Percentiles rank a stretch among this genome's conserved stretches.
phyloP scores from a whole-genome alignment of 2,113 vertebrate species.

The Eulacestoma nigropectus region DNA sequence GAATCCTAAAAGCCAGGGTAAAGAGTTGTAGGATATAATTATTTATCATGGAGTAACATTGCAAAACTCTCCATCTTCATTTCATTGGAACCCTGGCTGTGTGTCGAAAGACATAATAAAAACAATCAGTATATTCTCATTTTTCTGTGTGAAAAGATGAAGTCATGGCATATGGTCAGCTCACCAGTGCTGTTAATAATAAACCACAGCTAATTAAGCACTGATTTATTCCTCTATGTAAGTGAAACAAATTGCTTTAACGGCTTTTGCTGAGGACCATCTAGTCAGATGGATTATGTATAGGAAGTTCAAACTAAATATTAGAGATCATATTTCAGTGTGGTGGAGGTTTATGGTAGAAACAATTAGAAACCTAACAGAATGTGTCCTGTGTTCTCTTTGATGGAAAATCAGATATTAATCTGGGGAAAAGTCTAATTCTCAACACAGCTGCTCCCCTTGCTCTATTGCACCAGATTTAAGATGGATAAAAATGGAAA shows the following conservation, averaged over 20 bases:
- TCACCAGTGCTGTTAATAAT: slow-evolving; percentile 77
- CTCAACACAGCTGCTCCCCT: slow-evolving; percentile 70
- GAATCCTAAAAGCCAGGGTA: slow-evolving; percentile 8
- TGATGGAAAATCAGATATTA: slow-evolving; percentile 79
- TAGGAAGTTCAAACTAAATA: slow-evolving; percentile 77
- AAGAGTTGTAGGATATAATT: not conserved
- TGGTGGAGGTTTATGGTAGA: slow-evolving; percentile 72
- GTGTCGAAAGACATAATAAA: slow-evolving; percentile 67
- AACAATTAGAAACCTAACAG: slow-evolving; percentile 77
- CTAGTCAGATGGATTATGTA: slow-evolving; percentile 75
- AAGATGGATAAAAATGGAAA: slow-evolving; percentile 67
- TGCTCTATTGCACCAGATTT: slow-evolving; percentile 59
- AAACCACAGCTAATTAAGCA: slow-evolving; percentile 78
- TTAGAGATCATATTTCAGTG: slow-evolving; percentile 73
- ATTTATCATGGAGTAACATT: slow-evolving; percentile 9
- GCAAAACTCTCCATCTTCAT: not conserved
- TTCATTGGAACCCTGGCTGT: not conserved
- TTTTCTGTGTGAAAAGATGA: slow-evolving; percentile 75
- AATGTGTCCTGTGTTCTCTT: slow-evolving; percentile 74
- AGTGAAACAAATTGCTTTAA: slow-evolving; percentile 81
- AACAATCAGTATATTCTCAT: slow-evolving; percentile 71
- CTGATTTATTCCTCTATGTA: slow-evolving; percentile 78
- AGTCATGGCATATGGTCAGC: slow-evolving; percentile 81
- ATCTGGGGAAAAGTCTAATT: slow-evolving; percentile 73
- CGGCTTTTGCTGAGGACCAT: slow-evolving; percentile 69